These are phyloP conservation scores for Entomyzon cyanotis DNA, from an alignment of 2,113 vertebrate genomes.

Conservation along the genomic window DNA sequence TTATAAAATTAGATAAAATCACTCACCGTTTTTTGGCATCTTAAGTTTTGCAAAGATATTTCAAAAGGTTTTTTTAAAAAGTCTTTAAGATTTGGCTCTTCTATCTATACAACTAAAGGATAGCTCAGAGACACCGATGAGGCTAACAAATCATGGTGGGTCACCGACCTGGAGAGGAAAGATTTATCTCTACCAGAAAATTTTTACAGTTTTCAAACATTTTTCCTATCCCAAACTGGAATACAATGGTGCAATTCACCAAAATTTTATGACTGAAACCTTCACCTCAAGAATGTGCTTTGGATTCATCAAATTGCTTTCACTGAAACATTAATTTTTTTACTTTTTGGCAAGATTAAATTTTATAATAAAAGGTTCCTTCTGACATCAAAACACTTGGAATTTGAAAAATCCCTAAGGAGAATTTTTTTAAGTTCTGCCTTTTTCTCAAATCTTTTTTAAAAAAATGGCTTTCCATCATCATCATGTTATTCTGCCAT, in stretches of 20 bases:
- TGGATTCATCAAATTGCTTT: not conserved
- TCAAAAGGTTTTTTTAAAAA: not conserved
- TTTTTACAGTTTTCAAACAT: not conserved
- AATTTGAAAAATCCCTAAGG: not conserved
- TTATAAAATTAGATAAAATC: not conserved
- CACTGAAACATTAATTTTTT: not conserved
- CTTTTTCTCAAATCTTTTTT: not conserved
- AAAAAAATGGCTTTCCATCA: not conserved
- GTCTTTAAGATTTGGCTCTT: not conserved
- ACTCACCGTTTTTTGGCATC: not conserved
- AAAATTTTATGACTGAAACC: not conserved
- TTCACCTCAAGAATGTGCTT: not conserved
- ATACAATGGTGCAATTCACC: not conserved
- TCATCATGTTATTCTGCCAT: not conserved
- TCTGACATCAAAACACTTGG: not conserved
- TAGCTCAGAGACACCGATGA: not conserved
- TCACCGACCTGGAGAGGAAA: not conserved
- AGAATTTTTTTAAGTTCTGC: not conserved
- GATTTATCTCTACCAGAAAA: not conserved
- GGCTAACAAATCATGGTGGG: not conserved
- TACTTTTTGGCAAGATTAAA: not conserved
- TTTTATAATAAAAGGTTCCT: not conserved
- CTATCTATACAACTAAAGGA: not conserved
- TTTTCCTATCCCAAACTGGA: not conserved
- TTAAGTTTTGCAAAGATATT: not conserved